Evolutionary conservation across 2,797 vertebrate species (phyloP).

Genomic region (Potorous gilbertii): DNA sequence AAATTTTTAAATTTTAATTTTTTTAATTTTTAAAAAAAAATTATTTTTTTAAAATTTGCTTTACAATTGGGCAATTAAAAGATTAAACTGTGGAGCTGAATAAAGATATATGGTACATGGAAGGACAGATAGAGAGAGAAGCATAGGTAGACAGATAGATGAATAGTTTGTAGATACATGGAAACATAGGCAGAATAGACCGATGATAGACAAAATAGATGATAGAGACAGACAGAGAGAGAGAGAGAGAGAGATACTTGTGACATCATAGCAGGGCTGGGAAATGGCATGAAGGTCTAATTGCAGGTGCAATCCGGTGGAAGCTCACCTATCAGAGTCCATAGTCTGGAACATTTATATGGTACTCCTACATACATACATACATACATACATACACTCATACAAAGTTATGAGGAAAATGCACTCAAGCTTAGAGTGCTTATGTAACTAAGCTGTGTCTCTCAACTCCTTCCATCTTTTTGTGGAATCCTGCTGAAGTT

Average conservation of each 20-base stretch:
- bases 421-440: neutral
- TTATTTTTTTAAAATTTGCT: no score
- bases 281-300: neutral
- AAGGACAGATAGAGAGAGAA: neutral
- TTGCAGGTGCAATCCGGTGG: neutral
- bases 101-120: neutral
- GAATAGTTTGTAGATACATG: no score
- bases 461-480: neutral
- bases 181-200: no score
- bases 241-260: no score
- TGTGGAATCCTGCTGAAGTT: neutral
- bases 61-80: neutral
- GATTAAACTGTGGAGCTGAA: neutral
- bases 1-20: no score
- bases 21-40: no score
- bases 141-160: no score
- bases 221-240: neutral
- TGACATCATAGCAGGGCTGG: neutral
- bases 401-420: neutral
- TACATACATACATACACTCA: no score
- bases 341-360: neutral
- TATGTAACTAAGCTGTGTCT: no score
- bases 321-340: neutral
- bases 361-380: no score
- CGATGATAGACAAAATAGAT: no score